These are phyloP conservation scores for Epinephelus lanceolatus DNA, from an alignment of 2,113 vertebrate species.

Conservation along the genomic window DNA sequence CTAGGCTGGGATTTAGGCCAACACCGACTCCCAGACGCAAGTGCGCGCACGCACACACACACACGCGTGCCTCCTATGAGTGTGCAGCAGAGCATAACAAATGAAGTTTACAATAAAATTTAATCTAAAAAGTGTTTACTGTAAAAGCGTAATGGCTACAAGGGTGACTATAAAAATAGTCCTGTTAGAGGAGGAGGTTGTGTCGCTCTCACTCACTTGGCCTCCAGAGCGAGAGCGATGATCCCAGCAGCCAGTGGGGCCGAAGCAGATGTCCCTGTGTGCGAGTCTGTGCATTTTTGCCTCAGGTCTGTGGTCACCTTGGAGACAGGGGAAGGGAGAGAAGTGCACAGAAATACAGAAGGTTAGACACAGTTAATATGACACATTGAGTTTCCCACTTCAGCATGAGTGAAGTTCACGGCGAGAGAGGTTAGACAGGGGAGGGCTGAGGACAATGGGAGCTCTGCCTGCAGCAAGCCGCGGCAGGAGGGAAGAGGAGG, in stretches of 20 bases:
- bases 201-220: conserved; percentile 78
- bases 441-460: conserved; percentile 1
- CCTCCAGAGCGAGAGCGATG: conserved; percentile 84
- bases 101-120: conserved; percentile 4
- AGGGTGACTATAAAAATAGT: background rate
- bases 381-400: conserved; percentile 40
- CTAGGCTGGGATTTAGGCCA: conserved; percentile 57
- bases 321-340: conserved; percentile 34
- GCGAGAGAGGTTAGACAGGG: conserved; percentile 16
- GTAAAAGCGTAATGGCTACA: background rate
- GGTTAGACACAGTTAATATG: conserved; percentile 33
- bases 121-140: background rate
- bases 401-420: conserved; percentile 31
- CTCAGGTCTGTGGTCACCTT: conserved; percentile 86
- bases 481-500: background rate
- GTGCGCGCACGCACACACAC: background rate
- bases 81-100: background rate
- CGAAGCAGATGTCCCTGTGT: conserved; percentile 84
- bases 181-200: background rate
- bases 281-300: conserved; percentile 85
- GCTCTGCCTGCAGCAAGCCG: conserved; percentile 36
- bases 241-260: conserved; percentile 85
- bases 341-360: conserved; percentile 10
- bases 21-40: conserved; percentile 18
- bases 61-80: conserved; percentile 1